Percentiles rank a stretch among this genome's conserved stretches.
phyloP scores from a whole-genome alignment of 2,888 invertebrate species.

The Notodonta dromedarius region DNA sequence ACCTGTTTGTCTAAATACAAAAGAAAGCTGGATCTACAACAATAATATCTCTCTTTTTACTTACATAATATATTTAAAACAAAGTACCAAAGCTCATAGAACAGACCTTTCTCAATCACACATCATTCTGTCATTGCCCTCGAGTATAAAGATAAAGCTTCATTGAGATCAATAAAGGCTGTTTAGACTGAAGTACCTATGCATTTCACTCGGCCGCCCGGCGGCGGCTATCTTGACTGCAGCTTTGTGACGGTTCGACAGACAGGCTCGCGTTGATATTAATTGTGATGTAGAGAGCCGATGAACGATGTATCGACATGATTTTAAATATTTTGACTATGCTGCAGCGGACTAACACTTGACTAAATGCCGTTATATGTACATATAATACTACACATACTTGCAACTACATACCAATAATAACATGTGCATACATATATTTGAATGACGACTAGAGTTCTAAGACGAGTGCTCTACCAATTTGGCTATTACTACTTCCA shows the following conservation, averaged over 20 bases:
- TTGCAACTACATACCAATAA: too few species aligned
- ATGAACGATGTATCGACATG: constrained; percentile 1
- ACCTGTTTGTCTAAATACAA: constrained; percentile 1
- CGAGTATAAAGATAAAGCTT: constrained; percentile 7
- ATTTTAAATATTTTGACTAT: neutral
- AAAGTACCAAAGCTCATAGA: neutral
- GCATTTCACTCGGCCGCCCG: neutral
- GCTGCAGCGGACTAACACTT: too few species aligned
- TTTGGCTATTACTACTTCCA: too few species aligned
- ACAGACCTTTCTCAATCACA: neutral
- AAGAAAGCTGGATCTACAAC: too few species aligned
- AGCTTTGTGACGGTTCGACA: constrained; percentile 9
- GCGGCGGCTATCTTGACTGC: neutral
- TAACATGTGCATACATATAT: too few species aligned
- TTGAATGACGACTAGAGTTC: too few species aligned
- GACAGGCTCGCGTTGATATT: constrained; percentile 12
- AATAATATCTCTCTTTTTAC: too few species aligned
- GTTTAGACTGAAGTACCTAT: constrained; percentile 13
- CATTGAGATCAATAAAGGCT: constrained; percentile 25
- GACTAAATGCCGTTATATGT: too few species aligned
- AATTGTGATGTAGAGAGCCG: constrained; percentile 5
- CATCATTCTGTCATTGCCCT: constrained; percentile 3
- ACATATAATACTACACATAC: too few species aligned
- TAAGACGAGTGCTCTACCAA: too few species aligned
- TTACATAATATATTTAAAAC: too few species aligned